phyloP scores from a whole-genome alignment of 2,888 invertebrate species.

The Bellardia pandia region DNA sequence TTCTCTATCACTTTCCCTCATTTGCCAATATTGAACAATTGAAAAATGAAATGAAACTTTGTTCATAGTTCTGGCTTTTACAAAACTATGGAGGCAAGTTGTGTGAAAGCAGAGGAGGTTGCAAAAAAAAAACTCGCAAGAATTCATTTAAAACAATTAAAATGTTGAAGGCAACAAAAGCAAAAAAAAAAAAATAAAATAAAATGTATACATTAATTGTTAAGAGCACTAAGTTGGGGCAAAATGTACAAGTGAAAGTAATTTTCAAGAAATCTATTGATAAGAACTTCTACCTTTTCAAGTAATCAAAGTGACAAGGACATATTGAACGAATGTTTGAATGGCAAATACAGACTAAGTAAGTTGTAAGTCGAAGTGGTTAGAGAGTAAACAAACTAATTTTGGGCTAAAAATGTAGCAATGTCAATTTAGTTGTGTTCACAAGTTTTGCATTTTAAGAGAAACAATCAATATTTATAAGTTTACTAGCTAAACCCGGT shows the following conservation, averaged over 20 bases:
- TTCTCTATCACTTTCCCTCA: slow-evolving; percentile 62
- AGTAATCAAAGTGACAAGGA: slow-evolving; percentile 27
- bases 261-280: slow-evolving; percentile 26
- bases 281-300: slow-evolving; percentile 19
- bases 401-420: too few species aligned
- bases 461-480: too few species aligned
- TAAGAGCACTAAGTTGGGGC: not conserved
- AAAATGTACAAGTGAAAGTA: slow-evolving; percentile 57
- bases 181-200: not conserved
- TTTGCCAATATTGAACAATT: slow-evolving; percentile 54
- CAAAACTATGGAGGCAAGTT: slow-evolving; percentile 41
- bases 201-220: not conserved
- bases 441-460: too few species aligned
- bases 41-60: slow-evolving; percentile 66
- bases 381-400: too few species aligned
- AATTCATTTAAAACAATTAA: slow-evolving; percentile 72
- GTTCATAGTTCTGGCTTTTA: slow-evolving; percentile 37
- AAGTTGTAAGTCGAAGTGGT: too few species aligned
- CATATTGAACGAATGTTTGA: not conserved
- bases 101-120: not conserved
- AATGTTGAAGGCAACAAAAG: slow-evolving; percentile 45
- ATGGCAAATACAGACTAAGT: not conserved
- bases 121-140: slow-evolving; percentile 24
- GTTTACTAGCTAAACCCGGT: too few species aligned
- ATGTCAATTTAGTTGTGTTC: too few species aligned